Conservation (phyloP, 2,888 invertebrate genomes). For the Eilema sororculum region DNA sequence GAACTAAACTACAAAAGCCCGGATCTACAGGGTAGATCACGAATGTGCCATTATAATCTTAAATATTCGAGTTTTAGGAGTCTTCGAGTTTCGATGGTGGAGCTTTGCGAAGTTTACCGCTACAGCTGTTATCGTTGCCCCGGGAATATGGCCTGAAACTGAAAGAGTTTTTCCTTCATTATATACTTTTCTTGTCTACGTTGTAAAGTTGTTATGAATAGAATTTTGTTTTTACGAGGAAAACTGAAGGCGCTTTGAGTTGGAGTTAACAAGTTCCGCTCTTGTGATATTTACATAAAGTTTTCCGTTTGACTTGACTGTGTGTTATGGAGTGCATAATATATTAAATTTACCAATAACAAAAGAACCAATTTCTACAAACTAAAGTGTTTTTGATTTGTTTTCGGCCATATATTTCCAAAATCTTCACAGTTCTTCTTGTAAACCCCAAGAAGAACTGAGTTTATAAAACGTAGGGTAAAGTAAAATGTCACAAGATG, state of each 20-base stretch:
- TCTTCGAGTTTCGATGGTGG: constrained; percentile 43
- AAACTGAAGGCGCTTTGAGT: not conserved
- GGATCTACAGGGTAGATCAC: constrained; percentile 99
- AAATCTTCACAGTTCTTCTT: no score
- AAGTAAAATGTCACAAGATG: not conserved
- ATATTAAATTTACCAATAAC: not conserved
- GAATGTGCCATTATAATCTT: constrained; percentile 91
- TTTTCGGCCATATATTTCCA: not conserved
- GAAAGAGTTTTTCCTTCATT: constrained; percentile 37
- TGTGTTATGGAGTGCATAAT: not conserved
- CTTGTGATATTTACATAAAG: not conserved
- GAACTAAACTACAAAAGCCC: constrained; percentile 98
- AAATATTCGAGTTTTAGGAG: constrained; percentile 53
- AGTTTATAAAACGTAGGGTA: not conserved
- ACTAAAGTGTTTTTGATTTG: not conserved
- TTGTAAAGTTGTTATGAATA: constrained; percentile 37
- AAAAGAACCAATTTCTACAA: not conserved
- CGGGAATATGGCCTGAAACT: constrained; percentile 37
- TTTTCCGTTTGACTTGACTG: not conserved
- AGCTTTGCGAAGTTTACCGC: constrained; percentile 32
- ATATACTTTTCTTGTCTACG: constrained; percentile 31
- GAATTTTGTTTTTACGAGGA: constrained; percentile 15
- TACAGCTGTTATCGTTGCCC: constrained; percentile 33
- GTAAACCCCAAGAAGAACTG: not conserved
- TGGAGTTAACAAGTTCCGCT: not conserved